Evolutionary conservation across 1,140 invertebrate species (phyloP).

Genomic region (Drosophila nikananu): DNA sequence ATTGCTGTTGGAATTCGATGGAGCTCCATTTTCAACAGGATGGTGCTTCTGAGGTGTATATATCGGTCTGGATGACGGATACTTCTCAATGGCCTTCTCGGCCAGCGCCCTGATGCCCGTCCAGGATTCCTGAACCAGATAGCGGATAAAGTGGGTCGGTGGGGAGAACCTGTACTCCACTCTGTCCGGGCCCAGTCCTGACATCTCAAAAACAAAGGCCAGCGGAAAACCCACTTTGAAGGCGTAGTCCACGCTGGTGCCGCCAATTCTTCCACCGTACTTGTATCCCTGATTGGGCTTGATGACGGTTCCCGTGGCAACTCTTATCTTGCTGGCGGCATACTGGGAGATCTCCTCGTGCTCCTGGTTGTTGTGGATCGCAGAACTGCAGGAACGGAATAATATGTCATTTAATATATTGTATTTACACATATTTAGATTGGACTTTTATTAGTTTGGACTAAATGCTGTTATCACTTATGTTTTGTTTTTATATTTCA

Average conservation of each 20-base stretch:
- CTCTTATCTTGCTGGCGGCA: constrained; percentile 12
- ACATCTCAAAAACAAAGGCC: constrained; percentile 42
- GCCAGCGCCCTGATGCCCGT: constrained; percentile 45
- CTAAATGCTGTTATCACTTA: neutral
- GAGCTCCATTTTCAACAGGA: neutral
- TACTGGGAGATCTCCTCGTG: constrained; percentile 33
- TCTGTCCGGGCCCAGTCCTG: constrained; percentile 8
- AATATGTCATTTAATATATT: neutral
- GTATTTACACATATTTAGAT: too few relatives aligned
- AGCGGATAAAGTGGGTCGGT: constrained; percentile 12
- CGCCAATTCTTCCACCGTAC: constrained; percentile 25
- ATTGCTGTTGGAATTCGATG: too few relatives aligned
- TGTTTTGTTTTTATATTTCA: too few relatives aligned
- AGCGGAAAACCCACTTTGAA: constrained; percentile 37
- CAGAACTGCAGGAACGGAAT: neutral
- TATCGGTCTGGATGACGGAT: constrained; percentile 17
- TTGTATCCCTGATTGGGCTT: too few relatives aligned
- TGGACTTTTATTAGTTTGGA: neutral
- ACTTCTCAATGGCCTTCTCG: constrained; percentile 42
- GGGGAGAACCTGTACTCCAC: constrained; percentile 42
- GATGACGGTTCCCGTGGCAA: neutral
- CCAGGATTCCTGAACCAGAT: constrained; percentile 44
- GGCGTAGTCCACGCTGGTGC: constrained; percentile 61
- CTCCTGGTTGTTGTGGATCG: constrained; percentile 9
- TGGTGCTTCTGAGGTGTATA: too few relatives aligned